Percentiles rank a stretch among this genome's conserved stretches.
Evolutionary conservation across 35 echinoderm and acorn worm genomes (phyloP).

Genomic region (Heliocidaris erythrogramma): DNA sequence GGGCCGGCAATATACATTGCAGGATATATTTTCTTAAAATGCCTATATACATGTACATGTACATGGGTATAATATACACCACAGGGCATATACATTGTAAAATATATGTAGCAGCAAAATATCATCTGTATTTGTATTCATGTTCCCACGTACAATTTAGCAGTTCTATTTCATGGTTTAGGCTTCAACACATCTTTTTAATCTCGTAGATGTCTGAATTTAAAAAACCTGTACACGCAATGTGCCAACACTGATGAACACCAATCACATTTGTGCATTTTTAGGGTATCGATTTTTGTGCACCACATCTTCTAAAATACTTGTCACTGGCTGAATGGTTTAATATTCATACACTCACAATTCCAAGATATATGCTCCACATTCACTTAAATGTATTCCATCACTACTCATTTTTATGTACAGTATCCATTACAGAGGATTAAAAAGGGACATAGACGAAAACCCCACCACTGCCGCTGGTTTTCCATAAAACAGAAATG

Average conservation of each 20-base stretch:
- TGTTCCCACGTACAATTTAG: not conserved
- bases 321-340: not conserved
- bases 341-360: not conserved
- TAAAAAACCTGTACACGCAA: not conserved
- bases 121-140: not conserved
- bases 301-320: not conserved
- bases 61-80: not conserved
- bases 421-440: not conserved
- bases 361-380: not conserved
- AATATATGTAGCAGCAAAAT: not conserved
- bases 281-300: not conserved
- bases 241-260: not conserved
- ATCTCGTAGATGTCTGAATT: not conserved
- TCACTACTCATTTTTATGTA: not conserved
- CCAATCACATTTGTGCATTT: slow-evolving; percentile 4
- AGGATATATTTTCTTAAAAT: too few species aligned
- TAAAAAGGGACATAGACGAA: not conserved
- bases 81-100: not conserved
- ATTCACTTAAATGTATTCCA: not conserved
- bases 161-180: not conserved
- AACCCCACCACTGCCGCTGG: not conserved
- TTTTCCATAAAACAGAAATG: not conserved
- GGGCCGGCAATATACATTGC: not conserved
- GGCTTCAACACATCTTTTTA: not conserved
- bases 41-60: not conserved